Percentiles rank a stretch among this genome's conserved stretches.
These are phyloP conservation scores for Eupithecia inturbata DNA, from an alignment of 2,888 invertebrate genomes.

Conservation along the genomic window DNA sequence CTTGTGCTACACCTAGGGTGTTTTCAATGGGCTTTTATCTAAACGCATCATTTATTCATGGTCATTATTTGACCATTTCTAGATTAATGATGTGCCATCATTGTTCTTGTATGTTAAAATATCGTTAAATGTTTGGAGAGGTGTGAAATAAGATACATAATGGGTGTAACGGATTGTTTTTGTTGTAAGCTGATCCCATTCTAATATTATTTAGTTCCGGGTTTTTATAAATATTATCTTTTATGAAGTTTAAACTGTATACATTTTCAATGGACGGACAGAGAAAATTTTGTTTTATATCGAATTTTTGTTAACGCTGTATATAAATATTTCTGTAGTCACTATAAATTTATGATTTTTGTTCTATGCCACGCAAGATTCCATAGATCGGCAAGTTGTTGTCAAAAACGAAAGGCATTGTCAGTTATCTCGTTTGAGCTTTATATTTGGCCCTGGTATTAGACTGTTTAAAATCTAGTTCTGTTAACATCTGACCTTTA, in stretches of 20 bases:
- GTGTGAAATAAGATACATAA: constrained; percentile 79
- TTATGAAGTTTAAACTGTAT: not conserved
- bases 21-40: constrained; percentile 56
- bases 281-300: not conserved
- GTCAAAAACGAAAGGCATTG: not conserved
- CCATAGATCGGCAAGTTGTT: not conserved
- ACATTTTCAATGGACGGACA: not conserved
- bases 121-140: constrained; percentile 72
- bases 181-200: constrained; percentile 57
- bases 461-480: not conserved
- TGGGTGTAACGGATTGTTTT: constrained; percentile 70
- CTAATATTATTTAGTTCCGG: constrained; percentile 45
- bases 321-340: not conserved
- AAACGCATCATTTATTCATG: constrained; percentile 80
- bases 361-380: not conserved
- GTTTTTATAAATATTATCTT: not conserved
- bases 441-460: not conserved
- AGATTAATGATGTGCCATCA: constrained; percentile 79
- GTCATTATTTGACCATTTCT: constrained; percentile 84
- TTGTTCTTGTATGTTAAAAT: constrained; percentile 75
- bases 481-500: constrained; percentile 9
- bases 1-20: constrained; percentile 58
- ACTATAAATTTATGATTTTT: not conserved
- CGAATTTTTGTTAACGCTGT: not conserved
- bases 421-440: not conserved